These are phyloP conservation scores for Mycteria americana DNA, from an alignment of 2,797 vertebrate genomes.

Conservation along the genomic window DNA sequence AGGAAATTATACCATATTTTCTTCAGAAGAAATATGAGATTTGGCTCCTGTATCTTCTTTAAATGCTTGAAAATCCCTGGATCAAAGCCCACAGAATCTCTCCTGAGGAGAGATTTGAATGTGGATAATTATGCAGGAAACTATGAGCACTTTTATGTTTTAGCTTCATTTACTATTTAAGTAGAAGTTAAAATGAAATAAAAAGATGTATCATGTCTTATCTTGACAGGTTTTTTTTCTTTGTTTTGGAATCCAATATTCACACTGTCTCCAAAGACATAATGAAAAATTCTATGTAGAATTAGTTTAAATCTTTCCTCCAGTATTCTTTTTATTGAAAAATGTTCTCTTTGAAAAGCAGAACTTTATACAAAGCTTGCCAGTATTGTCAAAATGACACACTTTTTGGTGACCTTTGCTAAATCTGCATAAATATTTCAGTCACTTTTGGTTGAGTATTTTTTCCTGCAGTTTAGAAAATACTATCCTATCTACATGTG, in stretches of 20 bases:
- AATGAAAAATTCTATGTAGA: not conserved
- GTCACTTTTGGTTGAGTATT: not conserved
- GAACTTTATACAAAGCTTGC: not conserved
- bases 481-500: not conserved
- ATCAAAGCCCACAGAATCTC: constrained; percentile 44
- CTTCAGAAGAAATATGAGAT: constrained; percentile 1
- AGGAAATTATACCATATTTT: not conserved
- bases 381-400: not conserved
- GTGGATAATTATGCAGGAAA: constrained; percentile 42
- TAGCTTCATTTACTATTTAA: constrained; percentile 53
- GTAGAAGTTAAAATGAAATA: constrained; percentile 50
- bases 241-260: constrained; percentile 39
- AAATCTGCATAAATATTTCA: not conserved
- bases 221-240: constrained; percentile 37
- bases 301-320: not conserved
- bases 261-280: constrained; percentile 16
- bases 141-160: constrained; percentile 40
- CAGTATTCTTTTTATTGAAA: not conserved
- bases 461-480: not conserved
- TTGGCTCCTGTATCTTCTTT: constrained; percentile 10
- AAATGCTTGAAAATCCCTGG: constrained; percentile 34
- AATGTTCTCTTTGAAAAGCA: not conserved
- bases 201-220: constrained; percentile 51
- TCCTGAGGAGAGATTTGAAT: constrained; percentile 31
- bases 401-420: not conserved